Conservation (phyloP, 2,888 invertebrate species). For the Coleophora deauratella region DNA sequence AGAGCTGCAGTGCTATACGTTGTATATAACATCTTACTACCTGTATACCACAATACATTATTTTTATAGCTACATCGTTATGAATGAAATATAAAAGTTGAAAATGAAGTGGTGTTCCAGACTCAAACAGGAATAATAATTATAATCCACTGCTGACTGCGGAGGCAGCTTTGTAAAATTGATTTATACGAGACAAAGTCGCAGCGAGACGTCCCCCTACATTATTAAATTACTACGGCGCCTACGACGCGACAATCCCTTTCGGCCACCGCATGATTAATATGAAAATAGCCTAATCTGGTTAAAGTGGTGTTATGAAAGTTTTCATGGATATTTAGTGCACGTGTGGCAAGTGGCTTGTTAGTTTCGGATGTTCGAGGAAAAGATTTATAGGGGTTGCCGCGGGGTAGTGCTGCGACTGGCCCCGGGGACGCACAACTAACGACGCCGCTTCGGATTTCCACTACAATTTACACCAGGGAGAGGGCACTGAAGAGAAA, state of each 20-base stretch:
- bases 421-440: constrained; percentile 64
- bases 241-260: constrained; percentile 38
- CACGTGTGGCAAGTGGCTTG: constrained; percentile 38
- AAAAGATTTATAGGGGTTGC: constrained; percentile 69
- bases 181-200: constrained; percentile 48
- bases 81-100: not conserved
- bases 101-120: too few relatives aligned
- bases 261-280: constrained; percentile 47
- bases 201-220: constrained; percentile 42
- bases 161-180: constrained; percentile 48
- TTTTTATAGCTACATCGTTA: not conserved
- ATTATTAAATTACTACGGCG: constrained; percentile 50
- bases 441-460: constrained; percentile 68
- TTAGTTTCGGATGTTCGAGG: constrained; percentile 61
- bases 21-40: too few relatives aligned
- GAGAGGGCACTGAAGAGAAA: constrained; percentile 42
- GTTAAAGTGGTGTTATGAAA: constrained; percentile 57
- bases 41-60: constrained; percentile 7
- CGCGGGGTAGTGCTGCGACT: constrained; percentile 45
- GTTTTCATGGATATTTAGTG: constrained; percentile 56
- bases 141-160: constrained; percentile 38
- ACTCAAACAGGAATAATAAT: constrained; percentile 20
- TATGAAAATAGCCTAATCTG: constrained; percentile 57
- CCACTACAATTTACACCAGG: constrained; percentile 64
- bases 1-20: too few relatives aligned